Percentiles rank a stretch among this genome's conserved stretches.
phyloP scores from a whole-genome alignment of 1,140 invertebrate species.

The Frieseomelitta varia region DNA sequence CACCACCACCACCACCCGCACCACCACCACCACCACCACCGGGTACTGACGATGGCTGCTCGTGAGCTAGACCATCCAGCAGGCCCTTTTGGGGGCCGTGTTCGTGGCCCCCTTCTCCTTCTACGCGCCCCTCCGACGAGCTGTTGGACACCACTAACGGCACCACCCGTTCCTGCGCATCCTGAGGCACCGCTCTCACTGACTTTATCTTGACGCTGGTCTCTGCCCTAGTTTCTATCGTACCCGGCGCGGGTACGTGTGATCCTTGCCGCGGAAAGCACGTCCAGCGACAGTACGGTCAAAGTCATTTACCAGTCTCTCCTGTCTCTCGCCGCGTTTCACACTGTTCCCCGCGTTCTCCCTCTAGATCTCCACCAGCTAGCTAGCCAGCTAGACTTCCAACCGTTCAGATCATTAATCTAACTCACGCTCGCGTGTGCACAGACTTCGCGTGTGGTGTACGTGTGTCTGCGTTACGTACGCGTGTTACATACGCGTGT shows the following conservation, averaged over 20 bases:
- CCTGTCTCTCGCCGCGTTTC: not conserved
- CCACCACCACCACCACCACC: not conserved
- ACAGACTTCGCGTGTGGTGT: not conserved
- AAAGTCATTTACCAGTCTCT: conserved; percentile 53
- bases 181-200: conserved; percentile 64
- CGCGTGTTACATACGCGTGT: not conserved
- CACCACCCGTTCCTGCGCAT: conserved; percentile 74
- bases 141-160: conserved; percentile 74
- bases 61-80: conserved; percentile 65
- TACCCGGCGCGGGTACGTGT: conserved; percentile 68
- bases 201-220: conserved; percentile 78
- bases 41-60: conserved; percentile 46
- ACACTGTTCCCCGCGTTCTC: not conserved
- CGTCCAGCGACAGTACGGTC: conserved; percentile 15
- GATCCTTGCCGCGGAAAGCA: conserved; percentile 16
- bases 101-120: conserved; percentile 66
- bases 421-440: not conserved
- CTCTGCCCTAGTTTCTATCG: conserved; percentile 66
- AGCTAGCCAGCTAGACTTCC: not conserved
- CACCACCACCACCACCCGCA: too few species aligned
- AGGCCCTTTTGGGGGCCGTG: conserved; percentile 72
- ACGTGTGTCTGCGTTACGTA: not conserved
- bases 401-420: not conserved
- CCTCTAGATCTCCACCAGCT: too few species aligned
- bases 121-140: conserved; percentile 59